Evolutionary conservation across 2,113 vertebrate genomes (phyloP), one percentile per base, ranked within the genome.

Genomic region (Onychostoma macrolepis): DNA sequence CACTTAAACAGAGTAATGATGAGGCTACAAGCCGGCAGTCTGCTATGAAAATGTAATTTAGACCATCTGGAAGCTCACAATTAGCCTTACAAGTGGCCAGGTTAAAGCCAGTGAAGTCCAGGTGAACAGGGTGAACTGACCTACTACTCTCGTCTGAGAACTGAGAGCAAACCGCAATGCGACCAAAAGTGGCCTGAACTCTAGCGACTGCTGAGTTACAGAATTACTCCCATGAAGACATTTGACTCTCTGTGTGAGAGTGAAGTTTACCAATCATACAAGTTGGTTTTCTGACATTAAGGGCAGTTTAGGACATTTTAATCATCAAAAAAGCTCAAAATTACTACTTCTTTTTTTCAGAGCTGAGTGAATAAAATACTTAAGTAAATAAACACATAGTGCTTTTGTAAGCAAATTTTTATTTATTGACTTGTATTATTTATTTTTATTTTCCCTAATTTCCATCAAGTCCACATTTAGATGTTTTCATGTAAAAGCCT

Each of bases 51-150:
- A 87, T 72, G 41, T 87, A 86, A 90, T 88, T 85, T 89, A 88
- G 83, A 85, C 83, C 85, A 88, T 86, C 80, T 90, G 86, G 48
- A 87, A 76, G 50, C 80, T 36, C 56, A 87, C 81, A 88, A 90
- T 88, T 85, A 83, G 56, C 63, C 84, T 84, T 41, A 76, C 76
- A 77, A 75, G 72, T 38, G 75, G 85, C 82, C 65, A 85, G 69
- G 80, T 87, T 86, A 81, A 84, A 87, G 33, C 45, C 69, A 82
- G 69, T 65, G 79, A 85, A 80, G 85, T n/a, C 36, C 15, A 2
- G 7, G 10, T 58, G 36, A 78, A 58, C 48, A 53, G 9, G 11
- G 15, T 36, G 45, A 78, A 69, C 28, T 61, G 48, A 84, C 12
- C 10, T 28, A 69, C 56, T 38, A 30, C 21, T 15, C 71, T 84